Base-by-base conservation (phyloP, 1,140 invertebrate species). In the Calosoma granatense region DNA sequence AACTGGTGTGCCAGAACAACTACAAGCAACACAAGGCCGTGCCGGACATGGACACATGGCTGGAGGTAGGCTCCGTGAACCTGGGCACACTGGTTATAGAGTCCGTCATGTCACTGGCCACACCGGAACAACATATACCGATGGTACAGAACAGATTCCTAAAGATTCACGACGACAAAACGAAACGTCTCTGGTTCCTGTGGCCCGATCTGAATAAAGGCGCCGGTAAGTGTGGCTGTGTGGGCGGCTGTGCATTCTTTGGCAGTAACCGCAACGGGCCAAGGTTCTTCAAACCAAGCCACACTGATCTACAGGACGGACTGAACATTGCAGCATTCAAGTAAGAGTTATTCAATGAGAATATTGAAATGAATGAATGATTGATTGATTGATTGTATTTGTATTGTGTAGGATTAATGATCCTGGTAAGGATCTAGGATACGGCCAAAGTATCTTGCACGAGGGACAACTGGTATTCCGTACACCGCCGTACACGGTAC, bases 161-260 rank as follows among this genome's bases (percentile, higher is more conserved):
- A 14, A 87, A 85, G 67, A 78, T 84, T 11, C 94, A 99, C 67
- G 97, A 99, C 73, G 83, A 85, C 26, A 81, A 84, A 59, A 87
- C 85, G 0, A 94, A 92, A 70, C 79, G 92, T 58, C 74, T 99
- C 6, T 96, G 93, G 91, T 98, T 98, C 69, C 72, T 98, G 1
- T 98, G 95, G 94, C 81, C 85, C 0, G 83, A 87, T 64, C 74
- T 70, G 3, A 75, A 78, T 4, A 75, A 79, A 60, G 73, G 76
- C 23, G 64, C 76, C 4, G 79, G 80, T n/a, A 88, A 87, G 61
- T 98, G 97, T 72, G 95, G 94, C 0, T 99, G 97, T 74, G 86
- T 90, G 41, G 96, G 96, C 1, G 94, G 94, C 0, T 97, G 92
- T 68, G 76, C 78, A 14, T 99, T 99, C 74, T 98, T 98, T 72